phyloP scores from a whole-genome alignment of 2,888 invertebrate genomes.

The Netelia virgata region DNA sequence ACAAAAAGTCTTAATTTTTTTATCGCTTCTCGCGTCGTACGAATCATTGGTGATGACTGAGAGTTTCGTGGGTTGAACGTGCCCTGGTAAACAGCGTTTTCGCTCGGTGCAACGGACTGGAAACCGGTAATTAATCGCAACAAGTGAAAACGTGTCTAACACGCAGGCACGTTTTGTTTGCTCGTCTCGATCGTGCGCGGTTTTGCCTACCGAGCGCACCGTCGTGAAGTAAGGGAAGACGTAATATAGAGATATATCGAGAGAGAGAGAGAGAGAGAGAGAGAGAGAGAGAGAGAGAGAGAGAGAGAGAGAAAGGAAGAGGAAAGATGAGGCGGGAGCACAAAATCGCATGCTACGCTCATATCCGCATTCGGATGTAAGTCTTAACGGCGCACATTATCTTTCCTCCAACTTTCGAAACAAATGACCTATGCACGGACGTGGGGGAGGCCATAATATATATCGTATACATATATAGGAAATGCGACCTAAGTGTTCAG shows the following conservation, averaged over 20 bases:
- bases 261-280: slow-evolving; percentile 23
- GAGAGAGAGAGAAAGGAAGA: slow-evolving; percentile 6
- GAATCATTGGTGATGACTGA: slow-evolving; percentile 32
- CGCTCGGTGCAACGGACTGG: slow-evolving; percentile 59
- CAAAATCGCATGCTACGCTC: neutral
- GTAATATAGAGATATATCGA: neutral
- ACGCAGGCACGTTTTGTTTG: slow-evolving; percentile 41
- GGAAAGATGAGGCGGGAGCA: neutral
- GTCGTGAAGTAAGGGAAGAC: neutral
- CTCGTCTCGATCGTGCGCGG: slow-evolving; percentile 19
- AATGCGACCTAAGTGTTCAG: slow-evolving; percentile 19
- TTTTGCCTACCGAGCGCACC: neutral
- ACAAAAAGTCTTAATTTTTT: neutral
- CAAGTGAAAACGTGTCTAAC: slow-evolving; percentile 62
- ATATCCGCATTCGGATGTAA: slow-evolving; percentile 40
- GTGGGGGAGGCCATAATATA: neutral
- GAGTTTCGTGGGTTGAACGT: slow-evolving; percentile 30
- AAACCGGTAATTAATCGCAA: slow-evolving; percentile 65
- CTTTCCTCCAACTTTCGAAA: slow-evolving; percentile 64
- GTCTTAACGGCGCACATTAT: slow-evolving; percentile 59
- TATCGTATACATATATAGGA: too few species aligned
- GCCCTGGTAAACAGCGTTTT: slow-evolving; percentile 37
- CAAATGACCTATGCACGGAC: slow-evolving; percentile 11
- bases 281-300: neutral
- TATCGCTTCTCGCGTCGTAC: neutral